A percentile compares a stretch with the other conserved stretches of the same genome.
phyloP scores from a whole-genome alignment of 1,140 invertebrate species.

The Lutraria rhynchaena region DNA sequence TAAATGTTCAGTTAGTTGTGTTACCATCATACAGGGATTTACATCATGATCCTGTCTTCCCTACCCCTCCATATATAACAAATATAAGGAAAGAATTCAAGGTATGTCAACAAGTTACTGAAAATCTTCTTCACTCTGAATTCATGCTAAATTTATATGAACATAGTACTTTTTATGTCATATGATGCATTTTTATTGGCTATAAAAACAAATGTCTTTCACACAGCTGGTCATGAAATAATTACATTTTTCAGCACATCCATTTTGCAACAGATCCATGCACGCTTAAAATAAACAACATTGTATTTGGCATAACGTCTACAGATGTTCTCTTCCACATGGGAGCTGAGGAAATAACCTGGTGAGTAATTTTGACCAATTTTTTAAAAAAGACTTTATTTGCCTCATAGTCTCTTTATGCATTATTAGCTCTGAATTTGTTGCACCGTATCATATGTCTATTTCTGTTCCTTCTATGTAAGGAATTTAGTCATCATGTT shows the following conservation, averaged over 20 bases:
- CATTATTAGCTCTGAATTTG: too few species aligned
- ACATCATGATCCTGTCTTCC: constrained; percentile 90
- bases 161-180: too few species aligned
- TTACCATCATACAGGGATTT: constrained; percentile 90
- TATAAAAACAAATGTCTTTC: too few species aligned
- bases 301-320: constrained; percentile 90
- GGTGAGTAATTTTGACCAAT: too few species aligned
- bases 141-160: too few species aligned
- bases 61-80: constrained; percentile 86
- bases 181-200: too few species aligned
- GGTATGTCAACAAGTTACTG: not conserved
- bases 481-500: too few species aligned
- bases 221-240: not conserved
- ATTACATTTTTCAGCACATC: constrained; percentile 64
- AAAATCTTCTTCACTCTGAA: too few species aligned
- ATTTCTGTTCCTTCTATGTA: too few species aligned
- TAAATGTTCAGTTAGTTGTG: constrained; percentile 87
- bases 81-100: constrained; percentile 5
- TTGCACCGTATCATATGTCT: too few species aligned
- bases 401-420: too few species aligned
- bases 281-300: constrained; percentile 89
- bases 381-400: too few species aligned
- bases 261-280: constrained; percentile 89
- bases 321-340: constrained; percentile 92
- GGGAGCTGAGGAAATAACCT: constrained; percentile 89